These are phyloP conservation scores for Ceratotherium simum DNA, from an alignment of 2,113 vertebrate genomes.

Conservation along the genomic window DNA sequence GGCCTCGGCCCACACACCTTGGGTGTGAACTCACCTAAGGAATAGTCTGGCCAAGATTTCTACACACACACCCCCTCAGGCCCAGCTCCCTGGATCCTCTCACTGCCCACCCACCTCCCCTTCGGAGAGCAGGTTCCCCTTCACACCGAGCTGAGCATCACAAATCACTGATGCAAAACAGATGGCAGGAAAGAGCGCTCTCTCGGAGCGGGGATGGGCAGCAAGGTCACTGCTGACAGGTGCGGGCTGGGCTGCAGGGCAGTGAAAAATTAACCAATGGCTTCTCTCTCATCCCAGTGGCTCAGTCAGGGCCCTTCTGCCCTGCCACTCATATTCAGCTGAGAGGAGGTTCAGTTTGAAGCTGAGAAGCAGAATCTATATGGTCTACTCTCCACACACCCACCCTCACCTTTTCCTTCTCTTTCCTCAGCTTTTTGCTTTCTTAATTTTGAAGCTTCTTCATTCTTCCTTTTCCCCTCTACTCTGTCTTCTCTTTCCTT, in stretches of 20 bases:
- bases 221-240: slow-evolving; percentile 69
- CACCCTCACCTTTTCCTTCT: not conserved
- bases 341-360: not conserved
- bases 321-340: not conserved
- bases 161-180: slow-evolving; percentile 39
- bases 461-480: not conserved
- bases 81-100: not conserved
- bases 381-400: not conserved
- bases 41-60: not conserved
- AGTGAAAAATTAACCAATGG: slow-evolving; percentile 53
- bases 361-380: not conserved
- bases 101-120: not conserved
- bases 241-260: not conserved
- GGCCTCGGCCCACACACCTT: not conserved
- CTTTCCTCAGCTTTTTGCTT: not conserved
- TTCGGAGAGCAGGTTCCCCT: not conserved
- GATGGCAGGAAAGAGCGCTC: slow-evolving; percentile 56
- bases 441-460: not conserved
- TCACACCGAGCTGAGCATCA: not conserved
- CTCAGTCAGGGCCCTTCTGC: not conserved
- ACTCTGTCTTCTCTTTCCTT: not conserved
- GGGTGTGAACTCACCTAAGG: not conserved
- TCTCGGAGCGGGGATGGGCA: not conserved
- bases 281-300: not conserved
- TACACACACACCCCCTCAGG: not conserved